Evolutionary conservation across 2,113 vertebrate genomes (phyloP).

Genomic region (Strigops habroptila): DNA sequence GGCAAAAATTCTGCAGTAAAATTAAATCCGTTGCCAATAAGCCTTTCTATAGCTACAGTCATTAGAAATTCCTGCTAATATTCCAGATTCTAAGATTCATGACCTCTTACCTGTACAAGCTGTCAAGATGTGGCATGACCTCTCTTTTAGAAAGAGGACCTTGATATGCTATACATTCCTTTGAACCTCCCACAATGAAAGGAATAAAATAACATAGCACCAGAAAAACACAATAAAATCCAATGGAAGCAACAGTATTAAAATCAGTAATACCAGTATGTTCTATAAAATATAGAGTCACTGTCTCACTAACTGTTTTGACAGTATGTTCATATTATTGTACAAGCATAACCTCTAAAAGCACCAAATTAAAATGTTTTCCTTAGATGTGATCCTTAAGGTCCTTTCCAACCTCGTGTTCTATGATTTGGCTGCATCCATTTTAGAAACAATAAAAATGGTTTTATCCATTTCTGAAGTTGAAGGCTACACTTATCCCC

Average conservation of each 20-base stretch:
- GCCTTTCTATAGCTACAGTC: neutral
- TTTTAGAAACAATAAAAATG: neutral
- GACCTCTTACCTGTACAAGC: conserved; percentile 1
- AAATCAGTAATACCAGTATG: neutral
- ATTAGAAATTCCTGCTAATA: neutral
- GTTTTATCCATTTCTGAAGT: rapidly evolving
- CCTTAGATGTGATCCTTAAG: neutral
- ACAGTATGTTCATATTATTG: neutral
- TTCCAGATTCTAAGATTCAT: neutral
- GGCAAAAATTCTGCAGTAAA: neutral
- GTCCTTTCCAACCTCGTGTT: neutral
- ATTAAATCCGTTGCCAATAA: neutral
- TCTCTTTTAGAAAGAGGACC: conserved; percentile 17
- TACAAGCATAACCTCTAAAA: neutral
- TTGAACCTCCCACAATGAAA: neutral
- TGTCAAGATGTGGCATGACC: neutral
- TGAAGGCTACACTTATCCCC: neutral
- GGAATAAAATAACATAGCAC: neutral
- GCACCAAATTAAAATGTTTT: neutral
- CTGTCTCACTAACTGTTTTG: neutral
- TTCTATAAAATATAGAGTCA: neutral
- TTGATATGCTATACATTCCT: neutral
- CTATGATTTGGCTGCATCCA: neutral
- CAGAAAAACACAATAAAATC: conserved; percentile 1
- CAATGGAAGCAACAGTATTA: neutral